phyloP scores from a whole-genome alignment of 2,888 invertebrate genomes.

The Andricus quercusramuli region DNA sequence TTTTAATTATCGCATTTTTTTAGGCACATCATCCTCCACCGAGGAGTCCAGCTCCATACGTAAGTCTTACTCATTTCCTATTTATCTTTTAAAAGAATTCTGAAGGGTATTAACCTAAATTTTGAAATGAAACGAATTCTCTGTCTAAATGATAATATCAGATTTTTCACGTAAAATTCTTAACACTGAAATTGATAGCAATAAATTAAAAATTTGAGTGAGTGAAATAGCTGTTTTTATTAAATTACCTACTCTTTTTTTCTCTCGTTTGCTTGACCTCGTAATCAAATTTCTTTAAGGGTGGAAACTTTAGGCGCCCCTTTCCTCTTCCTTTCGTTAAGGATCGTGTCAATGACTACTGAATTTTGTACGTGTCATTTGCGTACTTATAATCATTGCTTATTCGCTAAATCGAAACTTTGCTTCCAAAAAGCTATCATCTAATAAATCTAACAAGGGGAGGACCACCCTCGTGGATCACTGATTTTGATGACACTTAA shows the following conservation, averaged over 20 bases:
- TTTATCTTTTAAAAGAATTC: too few relatives aligned
- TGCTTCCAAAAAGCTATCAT: neutral
- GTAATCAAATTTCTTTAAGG: constrained; percentile 64
- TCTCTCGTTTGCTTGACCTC: neutral
- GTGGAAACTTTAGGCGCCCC: constrained; percentile 72
- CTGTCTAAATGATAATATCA: too few relatives aligned
- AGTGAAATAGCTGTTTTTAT: too few relatives aligned
- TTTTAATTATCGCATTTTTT: constrained; percentile 40
- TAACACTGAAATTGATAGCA: neutral
- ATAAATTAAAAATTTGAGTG: neutral
- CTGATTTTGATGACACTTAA: too few relatives aligned
- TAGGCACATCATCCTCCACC: constrained; percentile 63
- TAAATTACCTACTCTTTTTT: neutral
- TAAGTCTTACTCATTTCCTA: constrained; percentile 57
- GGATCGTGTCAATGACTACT: constrained; percentile 72
- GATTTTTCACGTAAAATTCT: neutral
- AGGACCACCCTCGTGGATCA: too few relatives aligned
- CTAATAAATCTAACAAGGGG: neutral
- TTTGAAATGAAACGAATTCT: too few relatives aligned
- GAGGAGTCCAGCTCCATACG: constrained; percentile 69
- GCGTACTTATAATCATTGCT: constrained; percentile 28
- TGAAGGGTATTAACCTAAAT: too few relatives aligned
- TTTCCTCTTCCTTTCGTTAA: constrained; percentile 75
- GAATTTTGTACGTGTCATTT: constrained; percentile 65
- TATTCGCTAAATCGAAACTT: constrained; percentile 33